These are phyloP conservation scores for Drosophila melanosoma DNA, from an alignment of 2,888 invertebrate species.

Conservation along the genomic window DNA sequence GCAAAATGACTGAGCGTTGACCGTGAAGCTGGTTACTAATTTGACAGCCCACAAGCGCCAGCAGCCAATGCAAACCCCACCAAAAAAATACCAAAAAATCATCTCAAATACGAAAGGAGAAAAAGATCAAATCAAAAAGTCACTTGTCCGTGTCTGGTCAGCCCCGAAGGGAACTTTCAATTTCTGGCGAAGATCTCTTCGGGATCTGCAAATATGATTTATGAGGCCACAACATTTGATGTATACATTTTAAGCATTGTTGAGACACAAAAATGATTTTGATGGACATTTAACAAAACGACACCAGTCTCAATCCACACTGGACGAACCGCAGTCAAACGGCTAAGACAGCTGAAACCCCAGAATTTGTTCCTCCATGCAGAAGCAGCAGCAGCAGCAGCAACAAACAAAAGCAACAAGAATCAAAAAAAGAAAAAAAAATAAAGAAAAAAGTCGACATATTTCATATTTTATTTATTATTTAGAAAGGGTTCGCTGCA, in stretches of 20 bases:
- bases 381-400: conserved; percentile 10
- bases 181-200: conserved; percentile 34
- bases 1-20: conserved; percentile 41
- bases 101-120: not conserved
- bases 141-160: conserved; percentile 46
- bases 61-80: conserved; percentile 17
- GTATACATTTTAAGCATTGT: conserved; percentile 74
- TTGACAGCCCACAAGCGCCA: conserved; percentile 80
- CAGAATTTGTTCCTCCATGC: conserved; percentile 36
- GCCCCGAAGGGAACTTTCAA: conserved; percentile 40
- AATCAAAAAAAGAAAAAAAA: not conserved
- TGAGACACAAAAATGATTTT: conserved; percentile 79
- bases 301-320: conserved; percentile 63
- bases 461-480: conserved; percentile 83
- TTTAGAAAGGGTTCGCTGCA: conserved; percentile 79
- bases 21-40: conserved; percentile 75
- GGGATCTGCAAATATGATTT: conserved; percentile 65
- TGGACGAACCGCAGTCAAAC: conserved; percentile 11
- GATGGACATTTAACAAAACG: conserved; percentile 83
- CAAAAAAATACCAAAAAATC: conserved; percentile 8
- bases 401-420: conserved; percentile 8
- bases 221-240: conserved; percentile 70
- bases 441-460: conserved; percentile 64
- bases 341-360: conserved; percentile 25
- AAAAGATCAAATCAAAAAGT: conserved; percentile 41